Conservation (phyloP, 2,113 vertebrate genomes). For the Peromyscus polionotus region DNA sequence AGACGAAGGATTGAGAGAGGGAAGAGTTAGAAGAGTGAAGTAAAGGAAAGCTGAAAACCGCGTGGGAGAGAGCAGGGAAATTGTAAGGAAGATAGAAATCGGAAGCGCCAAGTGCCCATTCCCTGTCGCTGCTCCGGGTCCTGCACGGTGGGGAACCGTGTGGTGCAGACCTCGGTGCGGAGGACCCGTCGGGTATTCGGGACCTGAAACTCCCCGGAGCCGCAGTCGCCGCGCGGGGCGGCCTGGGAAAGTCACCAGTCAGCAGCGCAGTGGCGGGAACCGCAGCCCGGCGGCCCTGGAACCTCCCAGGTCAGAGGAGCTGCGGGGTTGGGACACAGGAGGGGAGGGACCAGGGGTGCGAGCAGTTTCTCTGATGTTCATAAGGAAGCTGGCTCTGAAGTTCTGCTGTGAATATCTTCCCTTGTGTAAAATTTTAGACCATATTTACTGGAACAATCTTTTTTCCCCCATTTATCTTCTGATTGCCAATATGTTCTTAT, state of each 20-base stretch:
- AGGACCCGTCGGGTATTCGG: not conserved
- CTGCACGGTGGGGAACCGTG: not conserved
- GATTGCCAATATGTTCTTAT: not conserved
- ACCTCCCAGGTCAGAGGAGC: not conserved
- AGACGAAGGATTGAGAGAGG: not conserved
- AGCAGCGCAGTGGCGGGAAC: not conserved
- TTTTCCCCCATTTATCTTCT: not conserved
- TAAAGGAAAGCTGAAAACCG: not conserved
- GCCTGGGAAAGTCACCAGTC: not conserved
- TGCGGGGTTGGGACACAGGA: not conserved
- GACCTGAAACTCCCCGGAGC: fast-evolving
- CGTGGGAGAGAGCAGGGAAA: not conserved
- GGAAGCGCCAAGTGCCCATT: not conserved
- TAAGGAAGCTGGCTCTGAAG: not conserved
- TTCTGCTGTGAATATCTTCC: not conserved
- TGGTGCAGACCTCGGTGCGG: not conserved
- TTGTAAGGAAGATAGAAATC: not conserved
- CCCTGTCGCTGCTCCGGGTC: not conserved
- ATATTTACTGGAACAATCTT: not conserved
- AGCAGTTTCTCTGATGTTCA: not conserved
- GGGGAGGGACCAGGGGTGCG: not conserved
- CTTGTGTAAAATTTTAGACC: not conserved
- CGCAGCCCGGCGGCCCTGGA: not conserved
- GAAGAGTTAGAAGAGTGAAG: not conserved
- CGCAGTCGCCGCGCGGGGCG: not conserved